Conservation (phyloP, 2,888 invertebrate species). For the Aromia moschata region DNA sequence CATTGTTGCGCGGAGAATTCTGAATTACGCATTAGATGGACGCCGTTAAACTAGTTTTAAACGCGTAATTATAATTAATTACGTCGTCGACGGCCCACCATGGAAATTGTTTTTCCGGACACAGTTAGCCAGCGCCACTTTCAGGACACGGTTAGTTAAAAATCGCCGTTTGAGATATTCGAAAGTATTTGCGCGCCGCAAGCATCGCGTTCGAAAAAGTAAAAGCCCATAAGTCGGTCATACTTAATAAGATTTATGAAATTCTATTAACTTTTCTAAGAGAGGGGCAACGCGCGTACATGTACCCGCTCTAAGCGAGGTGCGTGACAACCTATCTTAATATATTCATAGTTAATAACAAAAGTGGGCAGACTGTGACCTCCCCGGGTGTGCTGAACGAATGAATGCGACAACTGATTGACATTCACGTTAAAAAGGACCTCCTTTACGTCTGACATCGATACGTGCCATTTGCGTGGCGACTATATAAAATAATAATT, state of each 20-base stretch:
- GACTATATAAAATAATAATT: neutral
- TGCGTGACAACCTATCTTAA: conserved; percentile 44
- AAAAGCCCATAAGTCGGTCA: conserved; percentile 16
- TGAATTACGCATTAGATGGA: conserved; percentile 11
- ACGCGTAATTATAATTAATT: neutral
- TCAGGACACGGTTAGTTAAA: neutral
- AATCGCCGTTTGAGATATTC: conserved; percentile 5
- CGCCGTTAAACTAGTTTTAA: neutral
- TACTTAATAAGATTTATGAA: conserved; percentile 26
- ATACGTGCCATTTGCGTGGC: neutral
- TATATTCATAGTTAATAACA: conserved; percentile 45
- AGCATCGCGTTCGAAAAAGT: conserved; percentile 6
- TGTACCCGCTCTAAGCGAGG: too few relatives aligned
- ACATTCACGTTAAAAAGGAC: conserved; percentile 42
- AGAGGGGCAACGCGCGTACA: conserved; percentile 2
- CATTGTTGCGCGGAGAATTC: conserved; percentile 6
- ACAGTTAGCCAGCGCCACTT: neutral
- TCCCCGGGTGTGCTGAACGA: conserved; percentile 52
- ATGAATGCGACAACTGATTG: conserved; percentile 53
- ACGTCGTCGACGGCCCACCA: neutral
- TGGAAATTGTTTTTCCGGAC: neutral
- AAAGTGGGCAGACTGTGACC: conserved; percentile 42
- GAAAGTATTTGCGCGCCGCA: conserved; percentile 11
- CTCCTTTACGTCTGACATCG: neutral
- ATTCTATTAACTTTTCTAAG: conserved; percentile 20